Conservation (phyloP, 92 coral and sea anemone genomes). For the Porites lobata region DNA sequence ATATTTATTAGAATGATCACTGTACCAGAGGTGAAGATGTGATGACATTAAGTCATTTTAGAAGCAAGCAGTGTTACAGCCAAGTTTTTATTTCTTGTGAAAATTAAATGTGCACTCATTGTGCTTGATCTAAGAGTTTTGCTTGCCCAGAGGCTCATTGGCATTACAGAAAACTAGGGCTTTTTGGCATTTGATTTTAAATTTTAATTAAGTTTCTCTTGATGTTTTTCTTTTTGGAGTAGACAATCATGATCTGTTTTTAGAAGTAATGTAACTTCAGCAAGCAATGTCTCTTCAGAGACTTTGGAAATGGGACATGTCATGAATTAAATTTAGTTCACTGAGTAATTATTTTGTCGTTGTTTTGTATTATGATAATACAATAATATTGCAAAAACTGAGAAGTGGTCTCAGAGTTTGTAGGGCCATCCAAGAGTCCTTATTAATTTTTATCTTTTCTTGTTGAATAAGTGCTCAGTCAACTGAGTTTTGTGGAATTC, state of each 20-base stretch:
- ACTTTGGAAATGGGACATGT: not conserved
- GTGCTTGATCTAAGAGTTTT: not conserved
- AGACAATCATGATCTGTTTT: too few relatives aligned
- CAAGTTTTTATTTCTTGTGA: not conserved
- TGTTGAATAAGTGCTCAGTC: too few relatives aligned
- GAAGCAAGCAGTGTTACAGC: not conserved
- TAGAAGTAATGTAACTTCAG: not conserved
- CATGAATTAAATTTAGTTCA: not conserved
- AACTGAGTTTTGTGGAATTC: too few relatives aligned
- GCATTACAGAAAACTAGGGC: not conserved
- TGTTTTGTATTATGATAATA: not conserved
- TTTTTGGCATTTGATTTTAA: not conserved
- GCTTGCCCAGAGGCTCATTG: not conserved
- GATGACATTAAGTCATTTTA: not conserved
- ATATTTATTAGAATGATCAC: conserved; percentile 21
- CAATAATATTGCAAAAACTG: too few relatives aligned
- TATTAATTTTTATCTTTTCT: too few relatives aligned
- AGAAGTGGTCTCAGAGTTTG: too few relatives aligned
- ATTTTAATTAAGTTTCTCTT: not conserved
- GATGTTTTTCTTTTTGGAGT: not conserved
- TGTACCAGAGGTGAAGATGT: not conserved
- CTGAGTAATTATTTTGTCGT: not conserved
- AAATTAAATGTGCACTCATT: not conserved
- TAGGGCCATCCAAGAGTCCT: too few relatives aligned
- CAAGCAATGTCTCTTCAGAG: not conserved